A percentile compares a stretch with the other conserved stretches of the same genome.
Evolutionary conservation across 2,888 invertebrate genomes (phyloP).

Genomic region (Nephrotoma flavescens): DNA sequence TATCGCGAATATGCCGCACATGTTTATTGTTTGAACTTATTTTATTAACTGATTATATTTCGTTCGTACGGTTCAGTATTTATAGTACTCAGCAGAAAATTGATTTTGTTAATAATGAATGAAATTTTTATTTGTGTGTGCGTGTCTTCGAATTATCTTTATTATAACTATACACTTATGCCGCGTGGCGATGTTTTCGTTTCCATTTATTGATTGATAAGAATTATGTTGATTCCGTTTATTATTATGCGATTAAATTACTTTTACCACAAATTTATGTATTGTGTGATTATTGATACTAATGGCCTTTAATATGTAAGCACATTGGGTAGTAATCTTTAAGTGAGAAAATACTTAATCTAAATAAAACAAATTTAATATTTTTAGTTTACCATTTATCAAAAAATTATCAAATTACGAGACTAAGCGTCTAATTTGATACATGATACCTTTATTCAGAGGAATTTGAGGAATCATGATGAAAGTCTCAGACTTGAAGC

Average conservation of each 20-base stretch:
- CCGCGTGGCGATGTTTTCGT: neutral
- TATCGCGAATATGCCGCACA: constrained; percentile 32
- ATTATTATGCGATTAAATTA: neutral
- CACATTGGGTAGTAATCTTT: too few species aligned
- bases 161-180: neutral
- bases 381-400: too few species aligned
- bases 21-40: constrained; percentile 12
- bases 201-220: neutral
- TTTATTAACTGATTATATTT: neutral
- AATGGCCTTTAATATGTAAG: too few species aligned
- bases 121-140: neutral
- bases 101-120: neutral
- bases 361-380: too few species aligned
- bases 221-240: neutral
- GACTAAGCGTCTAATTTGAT: too few species aligned
- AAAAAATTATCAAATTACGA: too few species aligned
- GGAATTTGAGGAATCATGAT: too few species aligned
- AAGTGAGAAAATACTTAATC: too few species aligned
- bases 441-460: too few species aligned
- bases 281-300: too few species aligned
- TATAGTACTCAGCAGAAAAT: neutral
- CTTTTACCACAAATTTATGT: too few species aligned
- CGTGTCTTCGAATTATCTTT: neutral
- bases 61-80: neutral
- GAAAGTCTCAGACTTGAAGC: too few species aligned